phyloP scores from a whole-genome alignment of 2,797 vertebrate species.

The Lacerta viridis region DNA sequence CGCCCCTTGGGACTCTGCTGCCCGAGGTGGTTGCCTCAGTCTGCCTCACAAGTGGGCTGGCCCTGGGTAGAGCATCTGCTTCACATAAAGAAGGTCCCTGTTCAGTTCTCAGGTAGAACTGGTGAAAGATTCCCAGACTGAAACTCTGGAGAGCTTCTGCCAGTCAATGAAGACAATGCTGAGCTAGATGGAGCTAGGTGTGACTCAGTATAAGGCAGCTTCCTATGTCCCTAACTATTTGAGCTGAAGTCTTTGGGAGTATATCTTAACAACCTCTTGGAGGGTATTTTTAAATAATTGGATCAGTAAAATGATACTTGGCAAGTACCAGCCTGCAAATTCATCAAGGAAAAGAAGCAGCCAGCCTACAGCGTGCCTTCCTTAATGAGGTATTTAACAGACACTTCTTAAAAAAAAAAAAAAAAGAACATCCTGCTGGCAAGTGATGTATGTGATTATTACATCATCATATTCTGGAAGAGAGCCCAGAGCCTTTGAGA shows the following conservation, averaged over 20 bases:
- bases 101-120: too few relatives aligned
- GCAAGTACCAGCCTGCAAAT: slow-evolving; percentile 66
- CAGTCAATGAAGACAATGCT: too few relatives aligned
- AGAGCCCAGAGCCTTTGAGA: background rate
- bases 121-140: too few relatives aligned
- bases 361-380: slow-evolving; percentile 24
- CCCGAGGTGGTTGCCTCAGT: too few relatives aligned
- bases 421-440: background rate
- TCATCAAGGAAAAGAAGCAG: slow-evolving; percentile 48
- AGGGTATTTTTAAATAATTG: slow-evolving; percentile 63
- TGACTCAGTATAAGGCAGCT: too few relatives aligned
- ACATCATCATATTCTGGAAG: background rate
- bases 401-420: slow-evolving; percentile 26
- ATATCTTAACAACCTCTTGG: slow-evolving; percentile 29
- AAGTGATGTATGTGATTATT: background rate
- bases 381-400: slow-evolving; percentile 38
- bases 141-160: too few relatives aligned
- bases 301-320: slow-evolving; percentile 67
- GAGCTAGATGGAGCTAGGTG: too few relatives aligned
- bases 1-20: too few relatives aligned
- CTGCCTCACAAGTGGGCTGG: too few relatives aligned
- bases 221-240: background rate
- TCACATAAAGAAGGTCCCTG: too few relatives aligned
- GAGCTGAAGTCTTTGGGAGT: slow-evolving; percentile 40
- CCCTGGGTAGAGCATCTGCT: too few relatives aligned